Conservation (phyloP, 2,888 invertebrate species). For the Euphydryas editha region DNA sequence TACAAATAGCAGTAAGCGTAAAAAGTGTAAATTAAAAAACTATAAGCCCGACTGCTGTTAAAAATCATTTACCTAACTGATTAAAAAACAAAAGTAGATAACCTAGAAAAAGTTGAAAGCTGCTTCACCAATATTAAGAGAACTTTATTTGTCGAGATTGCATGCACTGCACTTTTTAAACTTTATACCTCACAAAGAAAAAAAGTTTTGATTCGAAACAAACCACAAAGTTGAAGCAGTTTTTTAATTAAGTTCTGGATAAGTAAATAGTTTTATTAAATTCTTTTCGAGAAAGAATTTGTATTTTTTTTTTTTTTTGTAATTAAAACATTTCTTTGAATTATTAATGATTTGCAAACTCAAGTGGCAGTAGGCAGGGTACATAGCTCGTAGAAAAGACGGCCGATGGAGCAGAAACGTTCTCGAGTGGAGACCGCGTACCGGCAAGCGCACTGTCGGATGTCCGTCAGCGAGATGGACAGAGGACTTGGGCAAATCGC, state of each 20-base stretch:
- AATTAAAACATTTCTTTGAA: background rate
- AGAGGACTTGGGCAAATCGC: too few relatives aligned
- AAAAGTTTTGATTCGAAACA: background rate
- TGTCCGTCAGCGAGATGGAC: too few relatives aligned
- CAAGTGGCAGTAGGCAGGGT: too few relatives aligned
- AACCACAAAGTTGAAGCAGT: background rate
- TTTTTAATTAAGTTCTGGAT: slow-evolving; percentile 2
- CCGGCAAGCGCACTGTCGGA: too few relatives aligned
- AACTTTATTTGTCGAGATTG: background rate
- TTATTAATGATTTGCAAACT: background rate
- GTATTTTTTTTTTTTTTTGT: slow-evolving; percentile 3
- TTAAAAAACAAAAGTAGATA: too few relatives aligned
- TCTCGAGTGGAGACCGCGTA: too few relatives aligned
- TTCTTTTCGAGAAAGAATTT: slow-evolving; percentile 5
- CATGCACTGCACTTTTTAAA: slow-evolving; percentile 1
- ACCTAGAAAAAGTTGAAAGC: too few relatives aligned
- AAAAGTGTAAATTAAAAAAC: too few relatives aligned
- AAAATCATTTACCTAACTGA: background rate
- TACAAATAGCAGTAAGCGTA: too few relatives aligned
- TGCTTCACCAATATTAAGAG: background rate
- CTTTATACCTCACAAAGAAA: slow-evolving; percentile 2
- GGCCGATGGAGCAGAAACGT: too few relatives aligned
- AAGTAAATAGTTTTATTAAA: slow-evolving; percentile 3
- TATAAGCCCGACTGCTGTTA: too few relatives aligned
- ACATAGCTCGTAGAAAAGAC: too few relatives aligned